Percentiles rank a stretch among this genome's conserved stretches.
Conservation (phyloP, 2,113 vertebrate genomes). For the Sardina pilchardus region DNA sequence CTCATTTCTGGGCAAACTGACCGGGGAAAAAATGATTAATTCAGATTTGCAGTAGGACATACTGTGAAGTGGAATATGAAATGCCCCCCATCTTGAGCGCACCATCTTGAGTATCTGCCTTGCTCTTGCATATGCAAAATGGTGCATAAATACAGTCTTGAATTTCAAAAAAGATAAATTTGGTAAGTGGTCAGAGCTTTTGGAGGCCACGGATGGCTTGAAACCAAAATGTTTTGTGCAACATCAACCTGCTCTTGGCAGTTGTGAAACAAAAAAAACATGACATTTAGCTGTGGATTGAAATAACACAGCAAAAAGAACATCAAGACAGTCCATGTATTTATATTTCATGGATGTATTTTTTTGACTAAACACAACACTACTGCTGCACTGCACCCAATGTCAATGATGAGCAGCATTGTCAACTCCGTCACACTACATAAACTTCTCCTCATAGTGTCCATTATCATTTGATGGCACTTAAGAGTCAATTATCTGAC, state of each 20-base stretch:
- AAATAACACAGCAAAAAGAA: constrained; percentile 50
- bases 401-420: neutral
- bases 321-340: neutral
- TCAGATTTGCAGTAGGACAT: neutral
- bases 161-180: constrained; percentile 27
- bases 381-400: neutral
- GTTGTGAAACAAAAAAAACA: constrained; percentile 45
- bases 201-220: neutral
- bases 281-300: constrained; percentile 52
- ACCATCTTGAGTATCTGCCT: neutral
- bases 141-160: neutral
- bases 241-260: constrained; percentile 41
- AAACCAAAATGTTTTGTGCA: constrained; percentile 25
- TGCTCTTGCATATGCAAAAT: neutral
- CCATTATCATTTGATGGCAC: constrained; percentile 33
- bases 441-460: neutral
- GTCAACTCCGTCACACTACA: neutral
- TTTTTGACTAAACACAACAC: neutral
- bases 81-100: neutral
- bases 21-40: neutral
- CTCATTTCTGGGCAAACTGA: neutral
- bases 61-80: neutral
- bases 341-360: neutral
- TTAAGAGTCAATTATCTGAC: constrained; percentile 23
- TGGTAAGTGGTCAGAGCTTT: constrained; percentile 33